phyloP scores from a whole-genome alignment of 2,888 invertebrate genomes.

The Lamproptera curius region DNA sequence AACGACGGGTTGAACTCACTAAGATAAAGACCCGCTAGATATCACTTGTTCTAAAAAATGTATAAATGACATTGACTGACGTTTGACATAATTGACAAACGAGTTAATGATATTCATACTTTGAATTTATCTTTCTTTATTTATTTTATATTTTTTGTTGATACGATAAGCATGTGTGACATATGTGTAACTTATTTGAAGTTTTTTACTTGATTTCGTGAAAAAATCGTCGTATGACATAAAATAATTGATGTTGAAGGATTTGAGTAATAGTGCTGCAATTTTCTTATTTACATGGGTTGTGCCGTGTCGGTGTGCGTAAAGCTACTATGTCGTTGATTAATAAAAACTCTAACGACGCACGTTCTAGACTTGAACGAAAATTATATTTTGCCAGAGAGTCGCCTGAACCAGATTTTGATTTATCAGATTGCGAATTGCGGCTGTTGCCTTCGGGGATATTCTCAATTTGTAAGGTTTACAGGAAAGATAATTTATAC shows the following conservation, averaged over 20 bases:
- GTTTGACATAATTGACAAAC: too few species aligned
- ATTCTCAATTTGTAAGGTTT: constrained; percentile 88
- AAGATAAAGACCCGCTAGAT: too few species aligned
- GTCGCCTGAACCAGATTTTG: constrained; percentile 89
- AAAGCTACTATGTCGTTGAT: constrained; percentile 61
- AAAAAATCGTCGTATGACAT: too few species aligned
- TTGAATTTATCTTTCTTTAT: neutral
- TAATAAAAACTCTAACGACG: constrained; percentile 47
- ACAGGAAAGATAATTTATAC: constrained; percentile 84
- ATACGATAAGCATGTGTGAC: neutral
- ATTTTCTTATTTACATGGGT: constrained; percentile 57
- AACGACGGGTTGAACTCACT: too few species aligned
- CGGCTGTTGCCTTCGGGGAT: constrained; percentile 86
- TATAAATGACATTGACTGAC: too few species aligned
- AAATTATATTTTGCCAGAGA: constrained; percentile 79
- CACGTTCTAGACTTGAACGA: constrained; percentile 55
- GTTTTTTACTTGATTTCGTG: too few species aligned
- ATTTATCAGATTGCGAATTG: constrained; percentile 87
- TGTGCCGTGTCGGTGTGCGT: constrained; percentile 61
- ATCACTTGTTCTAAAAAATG: too few species aligned
- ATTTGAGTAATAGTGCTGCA: constrained; percentile 2
- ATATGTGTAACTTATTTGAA: neutral
- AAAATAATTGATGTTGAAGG: too few species aligned
- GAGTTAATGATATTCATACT: too few species aligned
- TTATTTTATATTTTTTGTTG: neutral